phyloP scores from a whole-genome alignment of 1,140 invertebrate genomes.

The Drosophila sproati region DNA sequence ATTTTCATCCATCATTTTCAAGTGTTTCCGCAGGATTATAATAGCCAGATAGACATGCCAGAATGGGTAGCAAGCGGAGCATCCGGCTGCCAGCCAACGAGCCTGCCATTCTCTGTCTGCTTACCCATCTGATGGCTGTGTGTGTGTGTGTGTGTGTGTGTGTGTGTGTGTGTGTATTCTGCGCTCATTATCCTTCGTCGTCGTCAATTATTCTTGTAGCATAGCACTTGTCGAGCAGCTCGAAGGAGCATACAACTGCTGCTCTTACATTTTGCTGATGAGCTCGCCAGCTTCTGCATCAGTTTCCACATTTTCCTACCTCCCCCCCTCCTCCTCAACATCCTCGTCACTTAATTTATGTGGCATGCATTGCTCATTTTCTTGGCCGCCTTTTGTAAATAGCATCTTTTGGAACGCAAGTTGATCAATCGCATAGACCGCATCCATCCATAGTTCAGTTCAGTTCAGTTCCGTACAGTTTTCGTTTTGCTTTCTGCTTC shows the following conservation, averaged over 20 bases:
- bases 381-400: slow-evolving; percentile 53
- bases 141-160: slow-evolving; percentile 5
- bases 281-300: slow-evolving; percentile 27
- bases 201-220: slow-evolving; percentile 78
- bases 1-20: slow-evolving; percentile 82
- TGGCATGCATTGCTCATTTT: slow-evolving; percentile 54
- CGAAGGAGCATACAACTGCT: slow-evolving; percentile 19
- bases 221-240: slow-evolving; percentile 51
- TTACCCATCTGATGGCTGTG: no score
- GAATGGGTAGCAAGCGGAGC: background rate
- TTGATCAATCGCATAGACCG: slow-evolving; percentile 67
- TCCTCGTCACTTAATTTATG: slow-evolving; percentile 39
- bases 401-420: slow-evolving; percentile 56
- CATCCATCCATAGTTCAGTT: background rate
- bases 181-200: slow-evolving; percentile 72
- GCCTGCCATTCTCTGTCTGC: background rate
- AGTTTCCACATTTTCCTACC: slow-evolving; percentile 11
- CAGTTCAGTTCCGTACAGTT: slow-evolving; percentile 24
- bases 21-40: slow-evolving; percentile 78
- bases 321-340: background rate
- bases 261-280: slow-evolving; percentile 78
- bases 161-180: slow-evolving; percentile 40
- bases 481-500: no score
- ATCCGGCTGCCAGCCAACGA: slow-evolving; percentile 6
- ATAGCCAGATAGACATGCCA: slow-evolving; percentile 29